Evolutionary conservation across 1,140 invertebrate species (phyloP), one percentile per base, ranked within the genome.

Genomic region (Diuraphis noxia): DNA sequence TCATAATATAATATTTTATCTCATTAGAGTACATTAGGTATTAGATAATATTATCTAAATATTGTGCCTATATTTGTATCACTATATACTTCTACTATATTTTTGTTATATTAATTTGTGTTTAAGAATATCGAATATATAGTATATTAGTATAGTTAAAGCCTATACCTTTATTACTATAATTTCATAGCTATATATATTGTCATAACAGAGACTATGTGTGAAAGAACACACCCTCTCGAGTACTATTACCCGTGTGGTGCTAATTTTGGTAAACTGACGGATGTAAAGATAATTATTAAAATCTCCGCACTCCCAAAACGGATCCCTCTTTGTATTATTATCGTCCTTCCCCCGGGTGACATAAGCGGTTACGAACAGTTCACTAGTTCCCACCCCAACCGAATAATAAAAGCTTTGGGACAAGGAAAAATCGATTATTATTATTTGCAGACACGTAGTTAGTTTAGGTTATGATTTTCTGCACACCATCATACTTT

Each of bases 251-350:
- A 46, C 77, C 34, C 41, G 63, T 79, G 89, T 38, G 89, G 89
- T 91, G 89, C 89, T 91, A 91, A 91, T 91, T 91, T 91, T 52
- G 89, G 89, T 91, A 91, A 91, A 91, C 89, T 91, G 89, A 91
- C 89, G 89, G 89, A 91, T 91, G 89, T 82, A 91, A 91, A 91
- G 89, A 91, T 91, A 91, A 91, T 91, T 91, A 91, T 91, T 91
- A 91, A 91, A 91, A 91, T 91, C 89, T 91, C 72, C 77, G 77
- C 89, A 91, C 89, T 91, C 77, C 43, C 89, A 91, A 81, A 91
- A 91, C 89, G 89, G 77, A 91, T 81, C 77, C 77, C 89, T 81
- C 77, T 91, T 36, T 91, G n/a, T 90, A 90, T 77, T 91, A 91
- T 82, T 81, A 81, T 91, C 89, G 89, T 91, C 77, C 89, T 82